phyloP scores from a whole-genome alignment of 2,113 vertebrate species.

The Pangasianodon hypophthalmus region DNA sequence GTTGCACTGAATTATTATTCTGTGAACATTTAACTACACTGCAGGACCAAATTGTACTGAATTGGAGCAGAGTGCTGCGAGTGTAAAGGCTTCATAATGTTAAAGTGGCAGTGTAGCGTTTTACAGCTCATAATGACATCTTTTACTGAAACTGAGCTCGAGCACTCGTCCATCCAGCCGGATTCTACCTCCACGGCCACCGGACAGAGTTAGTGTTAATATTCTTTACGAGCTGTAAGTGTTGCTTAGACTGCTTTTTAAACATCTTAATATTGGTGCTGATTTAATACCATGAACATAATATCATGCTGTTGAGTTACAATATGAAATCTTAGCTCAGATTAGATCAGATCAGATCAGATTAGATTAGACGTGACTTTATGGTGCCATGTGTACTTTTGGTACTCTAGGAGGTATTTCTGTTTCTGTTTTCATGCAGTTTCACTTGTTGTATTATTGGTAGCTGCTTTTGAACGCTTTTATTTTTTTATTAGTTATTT shows the following conservation, averaged over 20 bases:
- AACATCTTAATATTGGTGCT: too few relatives aligned
- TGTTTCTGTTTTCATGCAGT: background rate
- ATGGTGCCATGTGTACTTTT: background rate
- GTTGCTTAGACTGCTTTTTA: background rate
- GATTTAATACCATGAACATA: too few relatives aligned
- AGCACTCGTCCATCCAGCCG: background rate
- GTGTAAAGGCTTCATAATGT: conserved; percentile 64
- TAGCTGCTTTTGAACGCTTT: background rate
- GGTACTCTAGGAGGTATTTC: background rate
- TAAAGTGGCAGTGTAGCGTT: background rate
- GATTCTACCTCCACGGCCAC: background rate
- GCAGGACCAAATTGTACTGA: background rate
- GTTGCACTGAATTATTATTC: background rate
- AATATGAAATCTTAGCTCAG: background rate
- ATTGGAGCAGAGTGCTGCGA: conserved; percentile 48
- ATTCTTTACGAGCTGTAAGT: background rate
- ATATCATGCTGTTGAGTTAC: background rate
- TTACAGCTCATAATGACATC: conserved; percentile 70
- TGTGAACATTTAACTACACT: background rate
- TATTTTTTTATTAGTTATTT: background rate
- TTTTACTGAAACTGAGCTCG: conserved; percentile 68
- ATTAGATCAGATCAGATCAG: background rate
- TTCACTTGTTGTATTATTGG: background rate
- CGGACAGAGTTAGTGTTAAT: background rate
- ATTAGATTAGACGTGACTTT: background rate